These are phyloP conservation scores for Lasioglossum figueresi DNA, from an alignment of 2,888 invertebrate genomes.

Conservation along the genomic window DNA sequence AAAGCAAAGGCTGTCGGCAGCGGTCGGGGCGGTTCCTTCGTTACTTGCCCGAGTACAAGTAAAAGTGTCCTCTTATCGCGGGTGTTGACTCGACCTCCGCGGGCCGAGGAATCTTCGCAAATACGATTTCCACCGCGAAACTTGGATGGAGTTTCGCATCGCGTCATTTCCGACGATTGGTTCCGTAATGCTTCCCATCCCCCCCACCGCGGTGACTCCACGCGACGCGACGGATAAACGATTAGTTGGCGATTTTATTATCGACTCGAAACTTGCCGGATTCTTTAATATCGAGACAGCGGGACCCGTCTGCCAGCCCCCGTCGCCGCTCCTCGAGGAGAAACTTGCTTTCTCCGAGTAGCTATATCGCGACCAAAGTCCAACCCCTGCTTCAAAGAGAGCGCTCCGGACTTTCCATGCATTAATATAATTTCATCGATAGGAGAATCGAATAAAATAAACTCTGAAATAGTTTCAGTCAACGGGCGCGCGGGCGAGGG, in stretches of 20 bases:
- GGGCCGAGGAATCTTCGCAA: constrained; percentile 39
- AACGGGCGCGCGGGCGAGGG: not conserved
- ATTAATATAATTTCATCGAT: constrained; percentile 34
- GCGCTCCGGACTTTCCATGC: constrained; percentile 12
- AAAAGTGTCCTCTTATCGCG: constrained; percentile 70
- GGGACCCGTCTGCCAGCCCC: not conserved
- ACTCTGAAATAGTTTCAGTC: not conserved
- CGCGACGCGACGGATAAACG: constrained; percentile 31
- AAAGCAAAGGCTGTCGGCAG: constrained; percentile 52
- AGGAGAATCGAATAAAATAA: constrained; percentile 11
- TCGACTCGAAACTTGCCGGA: constrained; percentile 31
- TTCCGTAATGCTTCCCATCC: not conserved
- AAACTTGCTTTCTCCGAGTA: constrained; percentile 19
- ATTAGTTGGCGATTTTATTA: constrained; percentile 46
- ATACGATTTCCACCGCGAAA: constrained; percentile 52
- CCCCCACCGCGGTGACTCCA: not conserved
- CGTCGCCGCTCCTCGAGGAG: not conserved
- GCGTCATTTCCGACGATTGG: constrained; percentile 38
- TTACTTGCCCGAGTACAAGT: constrained; percentile 38
- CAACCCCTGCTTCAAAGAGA: constrained; percentile 23
- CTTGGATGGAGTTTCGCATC: constrained; percentile 47
- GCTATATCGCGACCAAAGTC: constrained; percentile 20
- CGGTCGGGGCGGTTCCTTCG: constrained; percentile 58
- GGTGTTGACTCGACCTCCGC: constrained; percentile 63
- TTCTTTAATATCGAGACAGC: constrained; percentile 36